Evolutionary conservation across 30 jellyfish, hydroid and myxozoan genomes (phyloP).

Genomic region (Aurelia sp.): DNA sequence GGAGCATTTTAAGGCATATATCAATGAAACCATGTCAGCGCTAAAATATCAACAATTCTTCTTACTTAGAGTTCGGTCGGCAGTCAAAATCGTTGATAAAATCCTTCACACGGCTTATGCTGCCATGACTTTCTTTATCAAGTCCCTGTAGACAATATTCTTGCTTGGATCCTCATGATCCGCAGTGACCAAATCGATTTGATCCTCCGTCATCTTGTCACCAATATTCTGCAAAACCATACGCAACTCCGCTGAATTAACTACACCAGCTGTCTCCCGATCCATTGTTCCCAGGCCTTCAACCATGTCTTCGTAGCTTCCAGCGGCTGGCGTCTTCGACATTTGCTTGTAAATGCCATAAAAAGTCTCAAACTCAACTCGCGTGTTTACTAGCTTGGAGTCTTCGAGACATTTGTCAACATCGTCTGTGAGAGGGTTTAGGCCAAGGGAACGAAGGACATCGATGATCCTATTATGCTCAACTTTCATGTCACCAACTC

Average conservation of each 20-base stretch:
- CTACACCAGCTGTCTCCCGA: conserved; percentile 86
- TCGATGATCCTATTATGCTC: conserved; percentile 63
- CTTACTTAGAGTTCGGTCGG: no score
- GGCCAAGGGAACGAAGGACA: conserved; percentile 90
- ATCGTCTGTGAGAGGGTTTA: conserved; percentile 79
- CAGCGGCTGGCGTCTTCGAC: conserved; percentile 72
- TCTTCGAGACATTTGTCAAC: conserved; percentile 82
- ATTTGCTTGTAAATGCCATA: conserved; percentile 85
- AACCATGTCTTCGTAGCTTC: conserved; percentile 90
- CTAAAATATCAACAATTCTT: no score
- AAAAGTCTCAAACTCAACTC: conserved; percentile 93
- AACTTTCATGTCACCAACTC: conserved; percentile 89
- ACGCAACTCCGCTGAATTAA: conserved; percentile 86
- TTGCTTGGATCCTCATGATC: conserved; percentile 90
- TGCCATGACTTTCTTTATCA: conserved; percentile 83
- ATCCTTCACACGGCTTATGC: conserved; percentile 19
- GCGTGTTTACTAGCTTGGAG: conserved; percentile 73
- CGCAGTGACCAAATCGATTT: conserved; percentile 74
- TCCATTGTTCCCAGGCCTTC: conserved; percentile 94
- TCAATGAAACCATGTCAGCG: no score
- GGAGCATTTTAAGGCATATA: no score
- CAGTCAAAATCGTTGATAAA: no score
- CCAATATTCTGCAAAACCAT: conserved; percentile 78
- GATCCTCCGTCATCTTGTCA: conserved; percentile 92
- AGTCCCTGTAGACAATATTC: conserved; percentile 76